A percentile compares a stretch with the other conserved stretches of the same genome.
These are phyloP conservation scores for Xerus inauris DNA, from an alignment of 2,113 vertebrate genomes.

Conservation along the genomic window DNA sequence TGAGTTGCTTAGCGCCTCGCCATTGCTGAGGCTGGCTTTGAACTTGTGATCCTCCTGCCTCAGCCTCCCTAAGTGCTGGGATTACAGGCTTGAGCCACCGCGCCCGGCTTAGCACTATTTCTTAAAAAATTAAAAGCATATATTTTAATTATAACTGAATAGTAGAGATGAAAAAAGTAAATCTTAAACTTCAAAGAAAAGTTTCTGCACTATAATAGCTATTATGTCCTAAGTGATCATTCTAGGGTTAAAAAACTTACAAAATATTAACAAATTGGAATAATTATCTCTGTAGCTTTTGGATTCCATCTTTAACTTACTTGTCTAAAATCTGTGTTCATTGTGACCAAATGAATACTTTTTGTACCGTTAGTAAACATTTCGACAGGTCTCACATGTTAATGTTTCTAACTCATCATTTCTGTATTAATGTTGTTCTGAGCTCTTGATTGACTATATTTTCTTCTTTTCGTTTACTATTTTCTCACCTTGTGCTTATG, in stretches of 20 bases:
- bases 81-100: too few relatives aligned
- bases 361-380: background rate
- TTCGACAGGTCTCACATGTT: background rate
- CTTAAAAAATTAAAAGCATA: background rate
- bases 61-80: too few relatives aligned
- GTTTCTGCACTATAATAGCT: background rate
- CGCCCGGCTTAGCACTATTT: too few relatives aligned
- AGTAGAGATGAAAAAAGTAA: background rate
- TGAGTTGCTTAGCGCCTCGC: too few relatives aligned
- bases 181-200: background rate
- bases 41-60: too few relatives aligned
- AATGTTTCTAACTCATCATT: background rate
- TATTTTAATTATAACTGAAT: constrained; percentile 15
- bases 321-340: constrained; percentile 6
- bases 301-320: background rate
- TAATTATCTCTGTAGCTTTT: background rate
- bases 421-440: background rate
- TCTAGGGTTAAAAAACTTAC: background rate
- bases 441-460: background rate
- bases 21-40: too few relatives aligned
- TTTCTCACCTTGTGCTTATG: background rate
- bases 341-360: background rate
- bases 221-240: background rate
- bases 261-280: background rate
- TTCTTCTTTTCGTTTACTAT: constrained; percentile 28